A percentile compares a stretch with the other conserved stretches of the same genome.
phyloP scores from a whole-genome alignment of 1,140 invertebrate species.

The Megalonaias nervosa region DNA sequence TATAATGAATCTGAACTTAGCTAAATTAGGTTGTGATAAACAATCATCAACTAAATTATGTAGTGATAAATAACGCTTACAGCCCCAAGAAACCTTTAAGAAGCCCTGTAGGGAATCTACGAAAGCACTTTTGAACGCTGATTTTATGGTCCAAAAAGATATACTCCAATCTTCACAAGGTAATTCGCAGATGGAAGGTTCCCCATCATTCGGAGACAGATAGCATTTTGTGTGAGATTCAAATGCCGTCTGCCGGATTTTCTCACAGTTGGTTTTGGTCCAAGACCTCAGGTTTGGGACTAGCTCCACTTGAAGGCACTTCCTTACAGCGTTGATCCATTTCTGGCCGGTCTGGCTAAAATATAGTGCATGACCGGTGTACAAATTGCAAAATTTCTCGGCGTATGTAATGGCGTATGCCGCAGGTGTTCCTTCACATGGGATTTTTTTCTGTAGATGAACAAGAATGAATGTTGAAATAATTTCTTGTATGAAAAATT shows the following conservation, averaged over 20 bases:
- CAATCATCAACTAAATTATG: too few species aligned
- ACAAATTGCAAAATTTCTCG: constrained; percentile 24
- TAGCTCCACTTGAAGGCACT: constrained; percentile 21
- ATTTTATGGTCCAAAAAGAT: constrained; percentile 14
- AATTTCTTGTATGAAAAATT: background rate
- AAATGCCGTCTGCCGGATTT: constrained; percentile 14
- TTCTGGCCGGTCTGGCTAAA: constrained; percentile 15
- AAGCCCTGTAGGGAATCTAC: background rate
- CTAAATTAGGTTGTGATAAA: too few species aligned
- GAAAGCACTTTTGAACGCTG: background rate
- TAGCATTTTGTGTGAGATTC: constrained; percentile 13
- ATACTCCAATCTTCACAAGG: background rate
- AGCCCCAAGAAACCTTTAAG: background rate
- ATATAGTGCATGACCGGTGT: background rate
- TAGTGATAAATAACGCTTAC: too few species aligned
- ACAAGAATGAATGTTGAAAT: too few species aligned
- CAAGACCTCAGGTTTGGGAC: constrained; percentile 15
- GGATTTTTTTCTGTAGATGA: background rate
- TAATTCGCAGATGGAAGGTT: constrained; percentile 18
- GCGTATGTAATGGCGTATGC: constrained; percentile 20
- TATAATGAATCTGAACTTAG: background rate
- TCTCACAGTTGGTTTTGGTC: too few species aligned
- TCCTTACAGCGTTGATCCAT: constrained; percentile 28
- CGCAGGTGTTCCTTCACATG: background rate
- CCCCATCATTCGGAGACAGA: background rate